Percentiles rank a stretch among this genome's conserved stretches.
Evolutionary conservation across 2,888 invertebrate genomes (phyloP).

Genomic region (Meiosimyza decipiens): DNA sequence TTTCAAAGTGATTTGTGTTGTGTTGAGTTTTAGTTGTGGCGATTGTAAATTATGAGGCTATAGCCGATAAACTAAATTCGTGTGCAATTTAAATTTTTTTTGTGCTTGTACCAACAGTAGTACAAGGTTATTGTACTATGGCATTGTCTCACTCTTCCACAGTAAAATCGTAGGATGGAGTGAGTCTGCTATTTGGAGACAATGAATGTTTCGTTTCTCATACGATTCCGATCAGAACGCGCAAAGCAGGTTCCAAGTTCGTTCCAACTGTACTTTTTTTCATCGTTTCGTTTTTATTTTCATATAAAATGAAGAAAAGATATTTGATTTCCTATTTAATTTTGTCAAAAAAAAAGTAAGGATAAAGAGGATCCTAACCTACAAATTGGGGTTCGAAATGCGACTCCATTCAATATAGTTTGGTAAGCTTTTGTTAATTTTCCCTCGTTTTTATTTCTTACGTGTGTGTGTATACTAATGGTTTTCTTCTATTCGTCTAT

Average conservation of each 20-base stretch:
- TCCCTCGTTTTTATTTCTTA: conserved; percentile 6
- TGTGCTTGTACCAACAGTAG: conserved; percentile 42
- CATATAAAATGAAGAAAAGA: no score
- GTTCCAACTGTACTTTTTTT: conserved; percentile 42
- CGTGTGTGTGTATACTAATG: neutral
- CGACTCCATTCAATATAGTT: no score
- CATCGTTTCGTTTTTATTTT: no score
- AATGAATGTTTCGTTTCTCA: conserved; percentile 30
- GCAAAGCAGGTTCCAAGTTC: conserved; percentile 25
- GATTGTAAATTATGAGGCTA: no score
- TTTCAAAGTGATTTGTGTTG: neutral
- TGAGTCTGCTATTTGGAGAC: conserved; percentile 40
- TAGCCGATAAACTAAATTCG: neutral
- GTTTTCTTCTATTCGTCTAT: neutral
- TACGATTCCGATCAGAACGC: conserved; percentile 37
- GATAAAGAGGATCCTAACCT: no score
- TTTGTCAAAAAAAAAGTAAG: no score
- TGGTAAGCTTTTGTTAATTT: no score
- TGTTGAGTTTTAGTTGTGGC: neutral
- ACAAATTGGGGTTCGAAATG: no score
- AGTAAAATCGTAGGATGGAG: conserved; percentile 32
- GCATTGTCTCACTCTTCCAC: conserved; percentile 39
- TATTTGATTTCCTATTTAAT: no score
- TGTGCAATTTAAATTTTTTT: conserved; percentile 17
- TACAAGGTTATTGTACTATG: conserved; percentile 53